Percentiles rank a stretch among this genome's conserved stretches.
phyloP scores from a whole-genome alignment of 2,888 invertebrate species.

The Drosophila heteroneura region DNA sequence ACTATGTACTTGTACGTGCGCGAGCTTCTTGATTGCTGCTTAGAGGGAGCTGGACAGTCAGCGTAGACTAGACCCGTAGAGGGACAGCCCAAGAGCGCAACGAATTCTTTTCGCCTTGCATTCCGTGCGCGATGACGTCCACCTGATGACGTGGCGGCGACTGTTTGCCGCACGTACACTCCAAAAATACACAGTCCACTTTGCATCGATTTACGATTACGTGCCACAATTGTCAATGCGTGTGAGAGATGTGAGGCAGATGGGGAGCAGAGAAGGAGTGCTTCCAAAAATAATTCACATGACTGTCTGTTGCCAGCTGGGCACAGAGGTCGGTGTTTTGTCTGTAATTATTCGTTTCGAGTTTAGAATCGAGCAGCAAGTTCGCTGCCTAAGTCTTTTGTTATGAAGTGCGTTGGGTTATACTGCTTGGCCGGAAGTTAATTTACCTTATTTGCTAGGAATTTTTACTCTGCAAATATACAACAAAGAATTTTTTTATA shows the following conservation, averaged over 20 bases:
- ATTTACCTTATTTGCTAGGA: not conserved
- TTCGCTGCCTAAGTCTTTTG: constrained; percentile 77
- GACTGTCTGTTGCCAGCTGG: constrained; percentile 9
- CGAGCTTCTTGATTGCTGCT: constrained; percentile 12
- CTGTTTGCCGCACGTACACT: constrained; percentile 48
- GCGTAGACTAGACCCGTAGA: constrained; percentile 32
- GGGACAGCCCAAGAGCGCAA: constrained; percentile 57
- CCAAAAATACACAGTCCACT: constrained; percentile 36
- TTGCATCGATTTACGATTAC: constrained; percentile 47
- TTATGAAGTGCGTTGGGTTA: constrained; percentile 32
- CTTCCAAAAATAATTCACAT: constrained; percentile 17
- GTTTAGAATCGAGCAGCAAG: constrained; percentile 49
- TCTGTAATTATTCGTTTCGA: constrained; percentile 16
- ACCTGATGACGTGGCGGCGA: constrained; percentile 40
- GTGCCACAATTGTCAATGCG: constrained; percentile 62
- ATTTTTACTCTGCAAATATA: not conserved
- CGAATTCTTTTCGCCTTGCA: constrained; percentile 78
- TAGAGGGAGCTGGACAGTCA: constrained; percentile 1
- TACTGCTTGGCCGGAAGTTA: constrained; percentile 63
- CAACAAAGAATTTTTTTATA: not conserved
- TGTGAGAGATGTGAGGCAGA: not conserved
- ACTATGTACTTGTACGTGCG: constrained; percentile 58
- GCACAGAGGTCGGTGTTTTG: constrained; percentile 45
- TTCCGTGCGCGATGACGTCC: constrained; percentile 74
- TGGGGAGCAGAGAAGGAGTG: not conserved